Evolutionary conservation across 2,888 invertebrate species (phyloP), one percentile per base, ranked within the genome.

Genomic region (Hermaeophaga mercurialis): DNA sequence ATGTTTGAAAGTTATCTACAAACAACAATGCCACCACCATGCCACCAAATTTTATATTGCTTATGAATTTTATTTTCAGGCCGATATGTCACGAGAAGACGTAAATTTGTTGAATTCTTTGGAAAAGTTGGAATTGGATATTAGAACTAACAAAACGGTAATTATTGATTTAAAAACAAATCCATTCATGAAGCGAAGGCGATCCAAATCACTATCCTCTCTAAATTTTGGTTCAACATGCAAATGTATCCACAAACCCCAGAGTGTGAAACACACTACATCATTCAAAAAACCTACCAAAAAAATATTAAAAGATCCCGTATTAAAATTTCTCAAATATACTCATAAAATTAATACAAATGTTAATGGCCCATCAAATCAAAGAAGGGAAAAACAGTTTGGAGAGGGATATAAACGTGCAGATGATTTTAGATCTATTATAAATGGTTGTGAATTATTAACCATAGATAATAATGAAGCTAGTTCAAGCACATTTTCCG

Each of bases 291-390:
- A 66, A 56, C 69, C 62, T 58, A 68, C 63, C 54, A 71, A 74
- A 61, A 82, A 80, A 74, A 73, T 85, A 57, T 70, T 85, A 24
- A 82, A 80, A 63, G 83, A 85, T 65, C 84, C 85, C 26, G 77
- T 83, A 44, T 72, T 85, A 60, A 82, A 82, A 69, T 75, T 83
- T 62, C 70, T 84, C 22, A 74, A 70, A 66, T 75, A 72, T 61
- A 60, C 64, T 44, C 70, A 73, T 54, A 67, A 58, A 36, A n/a
- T 58, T 48, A 48, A 56, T 45, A 43, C 57, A 46, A 60, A 58
- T 54, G 38, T 60, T 45, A 43, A 41, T 26, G 45, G 45, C n/a
- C 22, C 44, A 17, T 26, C 41, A 17, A 49, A 55, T 15, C 54
- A 57, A 17, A 55, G 31, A 22, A 66, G 64, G 47, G 66, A 70